Base-by-base conservation (phyloP, 1,140 invertebrate species). In the Tyrophagus putrescentiae region DNA sequence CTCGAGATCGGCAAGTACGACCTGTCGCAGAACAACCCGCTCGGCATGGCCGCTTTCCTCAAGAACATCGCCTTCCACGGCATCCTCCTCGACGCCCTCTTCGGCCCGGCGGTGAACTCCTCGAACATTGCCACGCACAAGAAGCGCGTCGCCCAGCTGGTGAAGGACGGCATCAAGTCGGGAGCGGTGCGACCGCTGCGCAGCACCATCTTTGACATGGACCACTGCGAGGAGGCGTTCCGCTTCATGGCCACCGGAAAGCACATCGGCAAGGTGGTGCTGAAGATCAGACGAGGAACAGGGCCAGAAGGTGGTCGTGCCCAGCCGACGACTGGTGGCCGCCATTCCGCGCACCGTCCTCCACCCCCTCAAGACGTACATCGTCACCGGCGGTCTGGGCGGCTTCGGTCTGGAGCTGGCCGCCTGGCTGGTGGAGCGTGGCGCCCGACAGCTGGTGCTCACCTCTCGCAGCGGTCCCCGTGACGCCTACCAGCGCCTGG, bases 1-100 rank as follows among this genome's bases (percentile, higher is more conserved):
- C 75, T 96, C 28, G 93, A 98, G 76, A 97, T 98, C 67, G 94
- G 93, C 63, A 98, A 98, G 74, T 89, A 85, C 64, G 93, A 98
- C 76, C 73, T 98, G 28, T 89, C 87, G 5, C 93, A 93, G 67
- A 89, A 97, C 71, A 82, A 79, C 11, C 72, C 81, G 4, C 70
- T 96, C 72, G 91, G 92, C n/a, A 97, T 97, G 93, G 78, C 86
- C 0, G 70, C 96, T 2, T 95, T 98, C 75, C 72, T 96, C 65
- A 95, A 92, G 69, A 97, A 97, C 69, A 87, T 88, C 2, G 83
- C 86, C 16, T 94, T 98, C 80, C 91, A 97, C 74, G 93, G 94
- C 60, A 93, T 98, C 67, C 74, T 97, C 4, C 72, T 98, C 63
- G 93, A 97, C 75, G 84, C 87, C n/a, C 74, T 97, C 21, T 89